Conservation (phyloP, 2,888 invertebrate species). For the Agrotis exclamationis region DNA sequence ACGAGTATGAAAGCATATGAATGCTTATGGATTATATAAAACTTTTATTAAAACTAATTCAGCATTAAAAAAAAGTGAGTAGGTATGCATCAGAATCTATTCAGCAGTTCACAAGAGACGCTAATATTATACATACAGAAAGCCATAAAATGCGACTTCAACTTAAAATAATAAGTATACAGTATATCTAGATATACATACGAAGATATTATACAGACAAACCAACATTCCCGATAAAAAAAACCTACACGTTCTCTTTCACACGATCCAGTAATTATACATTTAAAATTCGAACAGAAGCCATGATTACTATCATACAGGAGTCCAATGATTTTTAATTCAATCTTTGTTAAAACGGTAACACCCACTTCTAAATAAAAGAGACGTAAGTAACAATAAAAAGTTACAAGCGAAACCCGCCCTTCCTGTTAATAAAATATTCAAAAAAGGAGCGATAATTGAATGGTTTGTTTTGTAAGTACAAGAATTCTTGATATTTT, state of each 20-base stretch:
- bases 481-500: constrained; percentile 73
- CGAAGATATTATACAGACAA: constrained; percentile 12
- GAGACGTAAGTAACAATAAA: constrained; percentile 57
- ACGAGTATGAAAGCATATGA: no score
- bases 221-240: constrained; percentile 2
- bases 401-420: constrained; percentile 56
- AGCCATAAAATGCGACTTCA: no score
- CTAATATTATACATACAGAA: no score
- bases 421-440: constrained; percentile 56
- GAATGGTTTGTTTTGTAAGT: constrained; percentile 67
- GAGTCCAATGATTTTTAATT: constrained; percentile 64
- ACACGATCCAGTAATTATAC: constrained; percentile 52
- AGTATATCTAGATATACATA: no score
- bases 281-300: constrained; percentile 56
- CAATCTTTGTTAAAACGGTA: constrained; percentile 73
- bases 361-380: constrained; percentile 64
- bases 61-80: no score
- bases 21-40: no score
- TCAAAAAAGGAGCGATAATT: constrained; percentile 70
- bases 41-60: no score
- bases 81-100: no score
- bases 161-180: no score
- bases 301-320: constrained; percentile 61
- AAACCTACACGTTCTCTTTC: constrained; percentile 41
- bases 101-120: no score